Evolutionary conservation across 2,888 invertebrate species (phyloP).

Genomic region (Thelaira solivaga): DNA sequence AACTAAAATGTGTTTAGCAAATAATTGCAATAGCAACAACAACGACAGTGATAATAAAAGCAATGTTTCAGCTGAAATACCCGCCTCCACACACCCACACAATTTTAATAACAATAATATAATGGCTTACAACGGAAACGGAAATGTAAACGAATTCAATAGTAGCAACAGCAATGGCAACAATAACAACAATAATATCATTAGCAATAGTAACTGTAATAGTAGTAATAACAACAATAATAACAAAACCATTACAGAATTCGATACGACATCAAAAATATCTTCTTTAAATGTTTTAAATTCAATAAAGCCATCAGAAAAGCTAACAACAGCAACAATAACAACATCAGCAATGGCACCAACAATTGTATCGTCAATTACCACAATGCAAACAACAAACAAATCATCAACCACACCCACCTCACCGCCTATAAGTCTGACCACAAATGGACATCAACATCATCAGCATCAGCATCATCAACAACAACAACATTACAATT

Average conservation of each 20-base stretch:
- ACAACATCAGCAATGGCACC: conserved; percentile 36
- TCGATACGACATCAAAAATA: conserved; percentile 37
- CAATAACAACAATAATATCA: conserved; percentile 42
- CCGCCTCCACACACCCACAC: conserved; percentile 14
- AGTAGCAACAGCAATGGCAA: conserved; percentile 63
- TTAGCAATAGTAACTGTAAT: conserved; percentile 37
- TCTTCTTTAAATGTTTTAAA: conserved; percentile 55
- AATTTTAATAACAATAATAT: conserved; percentile 58
- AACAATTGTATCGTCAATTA: conserved; percentile 52
- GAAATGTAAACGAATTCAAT: conserved; percentile 71
- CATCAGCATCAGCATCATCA: conserved; percentile 44
- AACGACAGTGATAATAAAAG: conserved; percentile 43
- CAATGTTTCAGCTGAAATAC: conserved; percentile 41
- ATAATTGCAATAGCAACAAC: conserved; percentile 54
- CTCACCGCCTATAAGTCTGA: conserved; percentile 62
- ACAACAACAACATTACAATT: conserved; percentile 45
- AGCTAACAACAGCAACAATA: conserved; percentile 54
- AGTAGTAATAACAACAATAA: conserved; percentile 41
- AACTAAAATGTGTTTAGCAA: conserved; percentile 56
- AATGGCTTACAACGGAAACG: conserved; percentile 68
- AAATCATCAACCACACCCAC: conserved; percentile 61
- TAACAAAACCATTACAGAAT: conserved; percentile 37
- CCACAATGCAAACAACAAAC: conserved; percentile 59
- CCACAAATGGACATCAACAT: conserved; percentile 62
- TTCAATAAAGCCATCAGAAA: conserved; percentile 54